Base-by-base conservation (phyloP, 2,888 invertebrate genomes). In the Coenonympha glycerion region DNA sequence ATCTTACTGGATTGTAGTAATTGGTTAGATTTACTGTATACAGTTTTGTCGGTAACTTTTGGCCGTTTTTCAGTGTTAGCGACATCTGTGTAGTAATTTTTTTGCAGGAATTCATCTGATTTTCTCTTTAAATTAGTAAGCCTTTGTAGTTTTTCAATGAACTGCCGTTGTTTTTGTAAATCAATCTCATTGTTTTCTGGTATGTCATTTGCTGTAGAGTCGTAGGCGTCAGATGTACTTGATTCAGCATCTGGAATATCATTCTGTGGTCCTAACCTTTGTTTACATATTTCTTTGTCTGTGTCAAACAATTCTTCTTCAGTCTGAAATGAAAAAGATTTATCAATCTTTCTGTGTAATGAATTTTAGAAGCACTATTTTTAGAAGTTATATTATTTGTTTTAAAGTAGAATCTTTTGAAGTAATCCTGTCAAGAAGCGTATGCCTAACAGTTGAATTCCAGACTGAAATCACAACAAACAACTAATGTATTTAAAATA, bases 81-180 rank as follows among this genome's bases (percentile, higher is more conserved):
- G 47, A 80, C 58, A 28, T 81, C 82, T 31, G 77, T 66, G 57
- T 81, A 86, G 58, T 82, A 87, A 54, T 74, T 82, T 61, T 81
- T 85, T 57, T 84, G 82, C 18, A 85, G 61, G 48, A 79, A 83
- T 56, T 88, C 87, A 28, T 85, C 85, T 3, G 87, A 87, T 69
- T 86, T 88, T 57, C 87, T 76, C 64, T 88, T 88, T 8, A 87
- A 68, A 55, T 71, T 77, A 60, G 76, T 86, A 47, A 87, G 68
- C 59, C 79, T 80, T 57, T 87, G 81, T 24, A 87, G 68, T 70
- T 79, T 86, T 60, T 86, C 86, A 58, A 86, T 74, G 44, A 87
- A 79, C 58, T 86, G 73, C 58, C 76, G 77, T 64, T 87, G 83
- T 64, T 83, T 84, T 51, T 77, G 54, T 31, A 83, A 55, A 31